phyloP scores from a whole-genome alignment of 2,113 vertebrate species.

The Sebastes schlegelii region DNA sequence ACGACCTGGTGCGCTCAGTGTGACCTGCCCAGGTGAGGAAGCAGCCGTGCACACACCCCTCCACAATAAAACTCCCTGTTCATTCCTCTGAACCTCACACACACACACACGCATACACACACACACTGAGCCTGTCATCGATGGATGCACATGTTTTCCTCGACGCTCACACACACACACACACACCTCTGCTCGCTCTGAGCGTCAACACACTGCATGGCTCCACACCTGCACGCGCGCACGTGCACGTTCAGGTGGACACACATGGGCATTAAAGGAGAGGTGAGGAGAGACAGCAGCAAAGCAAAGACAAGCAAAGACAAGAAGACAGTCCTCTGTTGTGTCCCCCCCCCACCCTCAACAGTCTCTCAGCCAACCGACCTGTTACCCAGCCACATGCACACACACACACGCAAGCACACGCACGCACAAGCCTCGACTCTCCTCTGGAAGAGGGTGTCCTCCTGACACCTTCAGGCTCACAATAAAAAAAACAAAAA shows the following conservation, averaged over 20 bases:
- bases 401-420: conserved; percentile 4
- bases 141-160: conserved; percentile 61
- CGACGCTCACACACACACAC: conserved; percentile 65
- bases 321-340: not conserved
- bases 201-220: conserved; percentile 67
- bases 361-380: not conserved
- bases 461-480: conserved; percentile 77
- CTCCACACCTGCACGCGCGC: conserved; percentile 30
- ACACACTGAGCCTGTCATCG: conserved; percentile 59
- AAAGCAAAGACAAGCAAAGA: not conserved
- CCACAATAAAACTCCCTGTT: conserved; percentile 71
- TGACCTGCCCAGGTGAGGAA: conserved; percentile 36
- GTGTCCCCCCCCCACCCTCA: no score
- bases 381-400: conserved; percentile 19
- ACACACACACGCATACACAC: conserved; percentile 20
- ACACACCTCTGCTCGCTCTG: conserved; percentile 7
- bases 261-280: not conserved
- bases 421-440: conserved; percentile 46
- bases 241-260: conserved; percentile 15
- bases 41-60: not conserved
- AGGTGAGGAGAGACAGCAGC: not conserved
- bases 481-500: conserved; percentile 35
- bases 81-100: conserved; percentile 43
- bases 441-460: conserved; percentile 73
- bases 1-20: not conserved